These are phyloP conservation scores for Thera obeliscata DNA, from an alignment of 2,888 invertebrate genomes.

Conservation along the genomic window DNA sequence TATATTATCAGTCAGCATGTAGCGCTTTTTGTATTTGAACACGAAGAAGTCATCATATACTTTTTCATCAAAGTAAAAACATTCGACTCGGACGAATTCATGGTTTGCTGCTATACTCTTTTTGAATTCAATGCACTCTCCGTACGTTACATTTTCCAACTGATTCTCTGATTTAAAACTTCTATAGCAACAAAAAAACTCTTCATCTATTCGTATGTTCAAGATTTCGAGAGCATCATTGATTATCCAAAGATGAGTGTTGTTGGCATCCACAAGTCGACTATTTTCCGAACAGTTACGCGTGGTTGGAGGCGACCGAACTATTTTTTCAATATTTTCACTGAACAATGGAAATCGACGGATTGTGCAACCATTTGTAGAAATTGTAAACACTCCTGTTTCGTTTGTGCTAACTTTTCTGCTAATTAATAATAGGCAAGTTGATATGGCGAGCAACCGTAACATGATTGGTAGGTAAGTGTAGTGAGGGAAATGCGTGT, in stretches of 20 bases:
- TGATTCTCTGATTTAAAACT: slow-evolving; percentile 40
- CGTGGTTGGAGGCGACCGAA: slow-evolving; percentile 24
- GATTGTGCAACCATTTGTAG: slow-evolving; percentile 51
- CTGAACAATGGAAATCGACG: slow-evolving; percentile 41
- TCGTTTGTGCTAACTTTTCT: slow-evolving; percentile 23
- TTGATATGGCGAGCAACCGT: slow-evolving; percentile 10
- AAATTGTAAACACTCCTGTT: slow-evolving; percentile 42
- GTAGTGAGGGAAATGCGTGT: background rate
- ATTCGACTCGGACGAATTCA: slow-evolving; percentile 69
- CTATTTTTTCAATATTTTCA: slow-evolving; percentile 37
- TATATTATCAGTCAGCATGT: slow-evolving; percentile 3
- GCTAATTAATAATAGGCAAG: slow-evolving; percentile 16
- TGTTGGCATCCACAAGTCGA: slow-evolving; percentile 44
- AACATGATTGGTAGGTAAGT: slow-evolving; percentile 15
- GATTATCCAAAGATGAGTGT: slow-evolving; percentile 50
- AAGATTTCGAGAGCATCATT: slow-evolving; percentile 39
- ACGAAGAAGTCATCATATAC: slow-evolving; percentile 49
- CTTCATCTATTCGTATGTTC: slow-evolving; percentile 28
- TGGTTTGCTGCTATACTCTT: slow-evolving; percentile 41
- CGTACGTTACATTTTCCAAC: slow-evolving; percentile 42
- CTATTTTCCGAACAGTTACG: slow-evolving; percentile 38
- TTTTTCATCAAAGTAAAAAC: slow-evolving; percentile 82
- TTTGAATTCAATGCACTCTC: slow-evolving; percentile 45
- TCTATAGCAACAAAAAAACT: slow-evolving; percentile 51
- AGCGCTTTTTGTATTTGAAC: slow-evolving; percentile 32